Evolutionary conservation across 2,113 vertebrate species (phyloP).

Genomic region (Oostethus manadensis): DNA sequence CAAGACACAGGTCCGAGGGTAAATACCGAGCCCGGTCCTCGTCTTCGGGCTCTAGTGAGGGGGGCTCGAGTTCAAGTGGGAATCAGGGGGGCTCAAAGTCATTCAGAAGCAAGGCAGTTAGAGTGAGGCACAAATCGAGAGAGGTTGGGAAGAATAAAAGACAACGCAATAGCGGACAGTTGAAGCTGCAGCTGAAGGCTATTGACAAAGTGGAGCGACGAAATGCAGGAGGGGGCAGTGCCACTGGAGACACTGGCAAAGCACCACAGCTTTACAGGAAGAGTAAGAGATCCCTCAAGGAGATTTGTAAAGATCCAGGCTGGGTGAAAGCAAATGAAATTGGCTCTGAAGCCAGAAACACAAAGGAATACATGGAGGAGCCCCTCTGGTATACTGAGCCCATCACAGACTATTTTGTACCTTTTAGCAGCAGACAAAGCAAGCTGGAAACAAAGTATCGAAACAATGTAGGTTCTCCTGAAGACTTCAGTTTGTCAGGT

Average conservation of each 20-base stretch:
- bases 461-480: constrained; percentile 74
- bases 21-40: constrained; percentile 89
- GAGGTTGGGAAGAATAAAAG: constrained; percentile 80
- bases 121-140: constrained; percentile 86
- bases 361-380: constrained; percentile 91
- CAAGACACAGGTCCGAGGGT: constrained; percentile 81
- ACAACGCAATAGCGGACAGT: constrained; percentile 78
- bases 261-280: constrained; percentile 82
- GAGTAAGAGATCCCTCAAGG: constrained; percentile 83
- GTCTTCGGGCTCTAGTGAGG: constrained; percentile 97
- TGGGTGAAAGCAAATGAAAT: constrained; percentile 75
- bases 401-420: constrained; percentile 91
- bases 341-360: constrained; percentile 74
- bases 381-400: constrained; percentile 98
- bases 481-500: constrained; percentile 59
- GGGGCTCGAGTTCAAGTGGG: constrained; percentile 91
- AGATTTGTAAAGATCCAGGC: constrained; percentile 78
- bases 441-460: constrained; percentile 97
- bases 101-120: constrained; percentile 75
- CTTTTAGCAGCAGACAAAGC: constrained; percentile 86
- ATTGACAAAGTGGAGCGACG: constrained; percentile 77
- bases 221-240: constrained; percentile 68
- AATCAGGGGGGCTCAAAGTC: constrained; percentile 81
- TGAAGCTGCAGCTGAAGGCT: constrained; percentile 77
- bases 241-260: constrained; percentile 67